phyloP scores from a whole-genome alignment of 2,888 invertebrate genomes.

The Pristionchus entomophagus region DNA sequence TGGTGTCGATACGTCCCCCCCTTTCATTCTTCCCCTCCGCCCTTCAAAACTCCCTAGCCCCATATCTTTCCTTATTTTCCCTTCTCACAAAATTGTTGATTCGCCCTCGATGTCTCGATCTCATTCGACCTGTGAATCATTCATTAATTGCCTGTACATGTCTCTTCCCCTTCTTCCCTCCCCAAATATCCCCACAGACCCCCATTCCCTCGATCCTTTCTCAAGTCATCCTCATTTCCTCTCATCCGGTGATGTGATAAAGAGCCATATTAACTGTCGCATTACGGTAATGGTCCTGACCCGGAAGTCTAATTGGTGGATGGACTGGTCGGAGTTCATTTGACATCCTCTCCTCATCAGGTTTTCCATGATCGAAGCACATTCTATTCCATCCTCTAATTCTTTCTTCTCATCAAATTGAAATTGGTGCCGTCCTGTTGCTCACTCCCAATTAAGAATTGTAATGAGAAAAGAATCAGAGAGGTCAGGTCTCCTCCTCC shows the following conservation, averaged over 20 bases:
- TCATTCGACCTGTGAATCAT: neutral
- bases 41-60: neutral
- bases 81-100: neutral
- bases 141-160: slow-evolving; percentile 23
- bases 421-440: neutral
- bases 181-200: neutral
- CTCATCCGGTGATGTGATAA: slow-evolving; percentile 20
- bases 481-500: slow-evolving; percentile 25
- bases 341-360: neutral
- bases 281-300: neutral
- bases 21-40: neutral
- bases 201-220: neutral
- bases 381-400: slow-evolving; percentile 12
- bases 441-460: slow-evolving; percentile 27
- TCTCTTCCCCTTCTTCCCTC: neutral
- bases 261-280: neutral
- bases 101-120: neutral
- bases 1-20: neutral
- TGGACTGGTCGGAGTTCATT: neutral
- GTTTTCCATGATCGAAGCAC: neutral
- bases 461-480: slow-evolving; percentile 39
- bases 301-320: slow-evolving; percentile 3
- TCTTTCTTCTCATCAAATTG: slow-evolving; percentile 27
- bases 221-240: neutral
- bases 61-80: neutral